Percentiles rank a stretch among this genome's conserved stretches.
Evolutionary conservation across 1,140 invertebrate genomes (phyloP).

Genomic region (Euwallacea fornicatus): DNA sequence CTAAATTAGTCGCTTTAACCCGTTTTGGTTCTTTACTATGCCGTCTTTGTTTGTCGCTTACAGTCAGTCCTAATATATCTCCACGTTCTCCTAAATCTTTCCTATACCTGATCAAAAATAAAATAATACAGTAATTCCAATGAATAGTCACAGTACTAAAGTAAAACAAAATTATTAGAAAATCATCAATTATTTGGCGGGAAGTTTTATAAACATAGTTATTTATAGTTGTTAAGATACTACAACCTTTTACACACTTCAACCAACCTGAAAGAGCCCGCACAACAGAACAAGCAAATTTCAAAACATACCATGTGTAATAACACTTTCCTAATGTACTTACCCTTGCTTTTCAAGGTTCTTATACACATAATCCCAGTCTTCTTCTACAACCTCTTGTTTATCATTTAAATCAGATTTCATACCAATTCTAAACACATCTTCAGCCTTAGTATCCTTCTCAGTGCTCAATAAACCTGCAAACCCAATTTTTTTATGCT

Average conservation of each 20-base stretch:
- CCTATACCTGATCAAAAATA: constrained; percentile 55
- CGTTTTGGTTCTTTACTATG: constrained; percentile 54
- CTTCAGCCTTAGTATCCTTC: constrained; percentile 4
- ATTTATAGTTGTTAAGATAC: no score
- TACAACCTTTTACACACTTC: no score
- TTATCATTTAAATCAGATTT: constrained; percentile 41
- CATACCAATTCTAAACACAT: constrained; percentile 22
- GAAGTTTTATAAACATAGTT: no score
- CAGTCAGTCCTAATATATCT: constrained; percentile 59
- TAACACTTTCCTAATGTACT: neutral
- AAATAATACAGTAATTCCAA: neutral
- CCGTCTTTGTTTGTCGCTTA: constrained; percentile 42
- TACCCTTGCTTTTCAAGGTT: constrained; percentile 70
- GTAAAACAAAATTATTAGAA: no score
- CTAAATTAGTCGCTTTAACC: constrained; percentile 57
- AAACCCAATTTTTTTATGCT: no score
- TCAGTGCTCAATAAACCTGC: no score
- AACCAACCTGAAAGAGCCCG: no score
- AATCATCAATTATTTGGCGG: no score
- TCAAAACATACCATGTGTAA: no score
- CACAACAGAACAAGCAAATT: no score
- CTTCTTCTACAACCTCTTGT: constrained; percentile 47
- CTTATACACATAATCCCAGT: constrained; percentile 78
- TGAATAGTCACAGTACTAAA: no score
- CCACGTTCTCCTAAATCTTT: constrained; percentile 67